These are phyloP conservation scores for Acleris laterana DNA, from an alignment of 2,888 invertebrate species.

Conservation along the genomic window DNA sequence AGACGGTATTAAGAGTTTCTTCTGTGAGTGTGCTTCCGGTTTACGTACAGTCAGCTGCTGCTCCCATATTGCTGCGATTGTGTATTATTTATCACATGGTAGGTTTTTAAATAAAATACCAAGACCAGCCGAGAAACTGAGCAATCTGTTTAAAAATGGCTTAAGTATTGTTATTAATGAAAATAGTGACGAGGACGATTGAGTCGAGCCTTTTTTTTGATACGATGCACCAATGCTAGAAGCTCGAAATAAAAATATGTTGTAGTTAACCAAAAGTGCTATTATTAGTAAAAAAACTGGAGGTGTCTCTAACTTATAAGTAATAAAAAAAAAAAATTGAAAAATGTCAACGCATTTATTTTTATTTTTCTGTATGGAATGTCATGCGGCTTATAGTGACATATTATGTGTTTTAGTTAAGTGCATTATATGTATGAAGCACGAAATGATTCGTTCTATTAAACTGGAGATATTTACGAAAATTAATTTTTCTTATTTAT, in stretches of 20 bases:
- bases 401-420: not conserved
- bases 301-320: not conserved
- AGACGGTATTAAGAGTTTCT: too few relatives aligned
- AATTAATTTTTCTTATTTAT: not conserved
- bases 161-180: constrained; percentile 7
- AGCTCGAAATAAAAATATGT: constrained; percentile 12
- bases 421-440: constrained; percentile 4
- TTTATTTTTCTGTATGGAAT: not conserved
- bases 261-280: not conserved
- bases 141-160: constrained; percentile 4
- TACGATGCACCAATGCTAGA: constrained; percentile 8
- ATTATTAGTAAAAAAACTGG: not conserved
- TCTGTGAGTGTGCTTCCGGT: too few relatives aligned
- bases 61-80: too few relatives aligned
- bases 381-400: not conserved
- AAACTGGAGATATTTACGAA: not conserved
- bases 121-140: constrained; percentile 3
- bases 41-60: too few relatives aligned
- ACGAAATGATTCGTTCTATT: not conserved
- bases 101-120: not conserved
- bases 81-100: not conserved
- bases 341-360: not conserved
- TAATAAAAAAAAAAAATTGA: not conserved
- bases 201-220: not conserved
- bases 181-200: constrained; percentile 15